Conservation (phyloP, 2,113 vertebrate species). For the Riparia riparia region DNA sequence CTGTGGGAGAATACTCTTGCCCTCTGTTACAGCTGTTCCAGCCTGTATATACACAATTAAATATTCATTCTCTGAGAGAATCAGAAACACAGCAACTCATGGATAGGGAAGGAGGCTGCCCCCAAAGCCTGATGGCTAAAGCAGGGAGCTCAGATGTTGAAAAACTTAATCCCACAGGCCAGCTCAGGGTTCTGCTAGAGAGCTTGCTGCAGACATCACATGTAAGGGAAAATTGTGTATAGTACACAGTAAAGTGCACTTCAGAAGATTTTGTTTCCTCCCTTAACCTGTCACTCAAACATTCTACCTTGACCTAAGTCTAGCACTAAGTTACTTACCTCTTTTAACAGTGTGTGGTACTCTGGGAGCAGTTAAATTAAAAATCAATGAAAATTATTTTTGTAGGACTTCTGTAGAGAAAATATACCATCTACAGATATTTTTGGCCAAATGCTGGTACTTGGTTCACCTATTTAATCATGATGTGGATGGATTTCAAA, state of each 20-base stretch:
- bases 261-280: neutral
- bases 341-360: neutral
- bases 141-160: neutral
- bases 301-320: neutral
- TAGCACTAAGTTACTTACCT: neutral
- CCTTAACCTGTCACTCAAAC: neutral
- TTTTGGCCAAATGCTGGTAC: constrained; percentile 4
- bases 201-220: accelerated
- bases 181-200: neutral
- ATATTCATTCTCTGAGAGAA: neutral
- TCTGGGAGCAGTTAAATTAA: neutral
- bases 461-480: neutral
- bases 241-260: neutral
- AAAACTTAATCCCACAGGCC: neutral
- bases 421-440: neutral
- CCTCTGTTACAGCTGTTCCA: neutral
- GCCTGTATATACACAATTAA: neutral
- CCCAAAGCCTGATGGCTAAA: neutral
- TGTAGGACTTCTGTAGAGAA: neutral
- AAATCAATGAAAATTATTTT: neutral
- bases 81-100: neutral
- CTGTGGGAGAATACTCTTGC: neutral
- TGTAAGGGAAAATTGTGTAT: neutral
- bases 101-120: neutral
- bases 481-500: neutral